Conservation (phyloP, 64 coral and sea anemone species). For the Montipora cactus region DNA sequence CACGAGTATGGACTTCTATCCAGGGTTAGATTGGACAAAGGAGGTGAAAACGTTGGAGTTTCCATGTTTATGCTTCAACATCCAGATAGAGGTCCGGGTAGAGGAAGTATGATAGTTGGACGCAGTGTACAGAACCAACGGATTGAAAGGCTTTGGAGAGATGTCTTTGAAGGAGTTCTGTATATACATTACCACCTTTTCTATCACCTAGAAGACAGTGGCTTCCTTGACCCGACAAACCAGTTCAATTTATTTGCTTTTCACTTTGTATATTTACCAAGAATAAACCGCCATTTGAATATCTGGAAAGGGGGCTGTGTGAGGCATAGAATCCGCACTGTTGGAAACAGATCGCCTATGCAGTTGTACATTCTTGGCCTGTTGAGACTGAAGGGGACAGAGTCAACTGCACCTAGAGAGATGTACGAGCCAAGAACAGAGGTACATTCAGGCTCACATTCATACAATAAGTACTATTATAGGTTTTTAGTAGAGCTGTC, state of each 20-base stretch:
- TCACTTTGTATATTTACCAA: background rate
- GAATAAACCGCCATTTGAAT: conserved; percentile 12
- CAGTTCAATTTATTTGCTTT: conserved; percentile 7
- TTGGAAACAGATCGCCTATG: conserved; percentile 5
- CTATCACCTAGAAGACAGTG: conserved; percentile 10
- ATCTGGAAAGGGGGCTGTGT: conserved; percentile 59
- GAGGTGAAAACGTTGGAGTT: background rate
- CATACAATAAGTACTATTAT: too few relatives aligned
- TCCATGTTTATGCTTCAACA: too few relatives aligned
- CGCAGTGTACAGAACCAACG: too few relatives aligned
- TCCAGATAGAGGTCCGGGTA: too few relatives aligned
- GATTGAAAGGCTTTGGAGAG: too few relatives aligned
- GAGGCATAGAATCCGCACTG: conserved; percentile 44
- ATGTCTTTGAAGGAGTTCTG: background rate
- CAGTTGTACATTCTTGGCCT: conserved; percentile 70
- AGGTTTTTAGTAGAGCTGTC: too few relatives aligned
- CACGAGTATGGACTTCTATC: conserved; percentile 39
- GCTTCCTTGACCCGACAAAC: conserved; percentile 27
- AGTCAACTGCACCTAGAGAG: conserved; percentile 48
- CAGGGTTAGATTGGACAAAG: background rate
- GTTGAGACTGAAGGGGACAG: conserved; percentile 58
- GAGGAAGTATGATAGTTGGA: too few relatives aligned
- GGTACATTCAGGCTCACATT: background rate
- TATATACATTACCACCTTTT: background rate
- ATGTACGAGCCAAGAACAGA: conserved; percentile 64